Conservation (phyloP, 92 coral and sea anemone species). For the Phymanthus crucifer region DNA sequence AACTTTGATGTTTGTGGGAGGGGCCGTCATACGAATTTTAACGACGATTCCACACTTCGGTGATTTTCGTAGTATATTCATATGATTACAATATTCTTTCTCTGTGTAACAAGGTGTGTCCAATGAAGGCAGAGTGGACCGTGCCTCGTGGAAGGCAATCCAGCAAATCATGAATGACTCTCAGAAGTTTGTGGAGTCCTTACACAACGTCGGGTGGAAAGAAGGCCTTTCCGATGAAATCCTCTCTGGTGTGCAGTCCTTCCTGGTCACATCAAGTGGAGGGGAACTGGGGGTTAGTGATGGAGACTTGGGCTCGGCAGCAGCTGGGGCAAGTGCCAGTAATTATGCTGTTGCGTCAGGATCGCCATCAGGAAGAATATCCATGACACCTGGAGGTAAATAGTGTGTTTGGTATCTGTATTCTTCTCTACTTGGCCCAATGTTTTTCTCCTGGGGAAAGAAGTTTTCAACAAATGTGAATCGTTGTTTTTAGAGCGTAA, state of each 20-base stretch:
- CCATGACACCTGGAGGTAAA: slow-evolving; percentile 45
- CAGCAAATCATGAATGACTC: slow-evolving; percentile 96
- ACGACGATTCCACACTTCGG: too few relatives aligned
- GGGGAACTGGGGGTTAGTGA: slow-evolving; percentile 83
- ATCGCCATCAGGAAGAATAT: slow-evolving; percentile 40
- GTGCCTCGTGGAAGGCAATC: slow-evolving; percentile 91
- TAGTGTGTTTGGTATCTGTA: neutral
- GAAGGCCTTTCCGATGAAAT: slow-evolving; percentile 79
- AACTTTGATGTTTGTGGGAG: too few relatives aligned
- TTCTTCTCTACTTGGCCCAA: neutral
- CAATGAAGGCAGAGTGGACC: slow-evolving; percentile 89
- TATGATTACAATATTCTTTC: neutral
- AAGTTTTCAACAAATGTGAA: neutral
- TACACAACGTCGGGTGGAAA: slow-evolving; percentile 71
- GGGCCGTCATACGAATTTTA: too few relatives aligned
- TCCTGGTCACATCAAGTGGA: slow-evolving; percentile 77
- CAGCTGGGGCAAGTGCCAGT: slow-evolving; percentile 90
- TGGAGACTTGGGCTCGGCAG: slow-evolving; percentile 67
- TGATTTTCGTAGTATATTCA: neutral
- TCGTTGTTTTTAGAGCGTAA: slow-evolving; percentile 46
- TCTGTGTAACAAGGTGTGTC: slow-evolving; percentile 58
- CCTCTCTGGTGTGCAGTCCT: slow-evolving; percentile 84
- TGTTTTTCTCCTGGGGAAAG: neutral
- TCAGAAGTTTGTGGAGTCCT: slow-evolving; percentile 84
- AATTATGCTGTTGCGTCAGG: slow-evolving; percentile 44